Percentiles rank a stretch among this genome's conserved stretches.
These are phyloP conservation scores for Perca flavescens DNA, from an alignment of 2,113 vertebrate species.

Conservation along the genomic window DNA sequence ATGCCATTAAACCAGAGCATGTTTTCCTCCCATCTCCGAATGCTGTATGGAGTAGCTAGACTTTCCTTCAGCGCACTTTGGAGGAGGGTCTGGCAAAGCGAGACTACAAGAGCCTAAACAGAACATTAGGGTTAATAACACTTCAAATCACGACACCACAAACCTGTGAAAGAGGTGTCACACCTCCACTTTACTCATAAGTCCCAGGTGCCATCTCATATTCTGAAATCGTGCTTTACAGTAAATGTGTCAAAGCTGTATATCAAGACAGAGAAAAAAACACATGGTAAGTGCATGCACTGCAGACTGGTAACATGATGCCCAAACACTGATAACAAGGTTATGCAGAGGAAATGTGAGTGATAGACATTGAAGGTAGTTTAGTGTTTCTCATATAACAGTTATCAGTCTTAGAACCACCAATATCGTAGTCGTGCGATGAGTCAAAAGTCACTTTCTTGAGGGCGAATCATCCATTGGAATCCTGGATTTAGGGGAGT, in stretches of 20 bases:
- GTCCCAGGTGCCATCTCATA: neutral
- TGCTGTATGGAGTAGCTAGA: too few relatives aligned
- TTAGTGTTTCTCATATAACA: constrained; percentile 11
- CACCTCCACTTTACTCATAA: neutral
- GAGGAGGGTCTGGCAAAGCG: too few relatives aligned
- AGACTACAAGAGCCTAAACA: neutral
- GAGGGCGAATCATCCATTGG: constrained; percentile 22
- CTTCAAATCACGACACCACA: neutral
- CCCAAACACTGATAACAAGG: constrained; percentile 28
- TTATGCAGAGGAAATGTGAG: constrained; percentile 36
- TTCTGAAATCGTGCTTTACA: neutral
- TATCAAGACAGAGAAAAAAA: constrained; percentile 21
- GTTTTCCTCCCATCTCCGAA: too few relatives aligned
- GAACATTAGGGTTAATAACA: neutral
- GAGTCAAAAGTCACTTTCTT: constrained; percentile 32
- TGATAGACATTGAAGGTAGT: neutral
- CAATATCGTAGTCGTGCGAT: neutral
- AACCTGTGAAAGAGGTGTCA: neutral
- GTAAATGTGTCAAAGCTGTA: neutral
- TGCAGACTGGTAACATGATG: constrained; percentile 37
- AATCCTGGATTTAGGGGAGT: constrained; percentile 35
- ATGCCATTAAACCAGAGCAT: too few relatives aligned
- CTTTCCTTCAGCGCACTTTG: too few relatives aligned
- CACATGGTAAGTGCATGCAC: constrained; percentile 27
- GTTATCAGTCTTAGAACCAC: constrained; percentile 1